These are phyloP conservation scores for Myodes glareolus DNA, from an alignment of 2,113 vertebrate species.

Conservation along the genomic window DNA sequence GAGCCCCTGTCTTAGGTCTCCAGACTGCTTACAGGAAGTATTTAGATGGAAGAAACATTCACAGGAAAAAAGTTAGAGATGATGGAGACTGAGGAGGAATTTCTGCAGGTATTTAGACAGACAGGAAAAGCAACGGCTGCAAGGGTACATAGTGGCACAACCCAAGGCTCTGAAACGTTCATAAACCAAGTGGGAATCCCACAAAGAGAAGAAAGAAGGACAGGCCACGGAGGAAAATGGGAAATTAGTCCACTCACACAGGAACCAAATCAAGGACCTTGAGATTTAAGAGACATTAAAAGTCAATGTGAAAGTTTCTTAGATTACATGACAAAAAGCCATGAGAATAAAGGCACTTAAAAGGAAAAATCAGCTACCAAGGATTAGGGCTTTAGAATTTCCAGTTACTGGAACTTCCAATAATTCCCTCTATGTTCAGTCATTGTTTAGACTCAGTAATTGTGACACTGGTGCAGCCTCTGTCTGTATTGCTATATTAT, in stretches of 20 bases:
- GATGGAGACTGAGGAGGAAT: background rate
- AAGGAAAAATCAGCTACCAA: background rate
- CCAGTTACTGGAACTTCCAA: background rate
- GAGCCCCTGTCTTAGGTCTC: background rate
- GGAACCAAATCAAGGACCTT: background rate
- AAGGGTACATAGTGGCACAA: background rate
- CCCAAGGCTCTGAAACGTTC: background rate
- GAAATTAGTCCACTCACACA: background rate
- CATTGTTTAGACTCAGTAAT: background rate
- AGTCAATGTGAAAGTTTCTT: background rate
- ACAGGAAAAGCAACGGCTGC: background rate
- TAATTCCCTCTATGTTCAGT: background rate
- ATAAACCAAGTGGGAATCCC: constrained; percentile 13
- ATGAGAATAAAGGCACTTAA: background rate
- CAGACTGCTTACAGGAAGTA: background rate
- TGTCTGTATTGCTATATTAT: background rate
- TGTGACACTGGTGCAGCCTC: background rate
- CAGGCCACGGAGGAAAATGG: constrained; percentile 47
- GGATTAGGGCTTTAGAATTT: background rate
- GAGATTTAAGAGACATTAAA: background rate
- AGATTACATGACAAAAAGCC: background rate
- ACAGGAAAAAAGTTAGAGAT: background rate
- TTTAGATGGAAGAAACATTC: background rate
- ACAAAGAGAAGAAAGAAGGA: constrained; percentile 1
- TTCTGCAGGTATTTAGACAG: background rate